A percentile compares a stretch with the other conserved stretches of the same genome.
These are phyloP conservation scores for Caretta caretta DNA, from an alignment of 2,113 vertebrate genomes.

Conservation along the genomic window DNA sequence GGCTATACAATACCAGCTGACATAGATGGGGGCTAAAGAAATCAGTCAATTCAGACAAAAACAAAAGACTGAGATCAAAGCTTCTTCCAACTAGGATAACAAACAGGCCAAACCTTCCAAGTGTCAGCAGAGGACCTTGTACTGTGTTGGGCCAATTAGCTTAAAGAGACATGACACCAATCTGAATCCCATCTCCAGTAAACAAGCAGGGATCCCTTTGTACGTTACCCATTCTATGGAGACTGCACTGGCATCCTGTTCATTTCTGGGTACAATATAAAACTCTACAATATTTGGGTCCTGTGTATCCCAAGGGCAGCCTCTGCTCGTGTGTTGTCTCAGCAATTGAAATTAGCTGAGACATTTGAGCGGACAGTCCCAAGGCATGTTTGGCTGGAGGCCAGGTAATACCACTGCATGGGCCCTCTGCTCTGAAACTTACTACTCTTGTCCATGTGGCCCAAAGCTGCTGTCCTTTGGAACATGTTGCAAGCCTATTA, in stretches of 20 bases:
- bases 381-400: not conserved
- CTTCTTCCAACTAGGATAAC: not conserved
- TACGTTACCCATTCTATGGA: not conserved
- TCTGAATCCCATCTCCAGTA: not conserved
- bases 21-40: not conserved
- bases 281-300: not conserved
- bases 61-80: not conserved
- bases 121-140: rapidly evolving
- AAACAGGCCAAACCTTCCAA: not conserved
- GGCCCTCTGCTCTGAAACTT: not conserved
- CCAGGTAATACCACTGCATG: not conserved
- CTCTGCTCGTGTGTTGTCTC: not conserved
- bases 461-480: not conserved
- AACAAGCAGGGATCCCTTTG: not conserved
- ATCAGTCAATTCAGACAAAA: not conserved
- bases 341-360: rapidly evolving
- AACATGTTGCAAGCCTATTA: too few species aligned
- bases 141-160: not conserved
- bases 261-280: not conserved
- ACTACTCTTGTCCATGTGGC: not conserved
- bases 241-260: not conserved
- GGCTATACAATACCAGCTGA: not conserved
- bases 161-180: slow-evolving; percentile 27
- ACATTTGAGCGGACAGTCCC: not conserved
- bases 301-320: not conserved